These are phyloP conservation scores for Drosophila lini DNA, from an alignment of 1,140 invertebrate genomes.

Conservation along the genomic window DNA sequence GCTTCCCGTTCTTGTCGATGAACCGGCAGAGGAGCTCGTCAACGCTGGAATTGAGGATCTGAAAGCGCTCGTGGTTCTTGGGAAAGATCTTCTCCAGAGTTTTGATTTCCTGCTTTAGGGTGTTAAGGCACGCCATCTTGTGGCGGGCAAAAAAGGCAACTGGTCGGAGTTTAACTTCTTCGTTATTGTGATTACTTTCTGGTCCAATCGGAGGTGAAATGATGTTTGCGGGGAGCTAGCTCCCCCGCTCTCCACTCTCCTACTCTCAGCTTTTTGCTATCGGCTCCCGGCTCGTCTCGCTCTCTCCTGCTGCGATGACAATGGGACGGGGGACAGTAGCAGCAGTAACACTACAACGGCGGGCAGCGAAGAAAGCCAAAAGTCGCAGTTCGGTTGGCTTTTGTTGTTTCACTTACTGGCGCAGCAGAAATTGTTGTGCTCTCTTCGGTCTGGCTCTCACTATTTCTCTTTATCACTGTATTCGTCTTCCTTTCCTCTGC, in stretches of 20 bases:
- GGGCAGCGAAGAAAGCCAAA: slow-evolving; percentile 32
- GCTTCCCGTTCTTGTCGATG: slow-evolving; percentile 96
- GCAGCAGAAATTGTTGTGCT: slow-evolving; percentile 15
- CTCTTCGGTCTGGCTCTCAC: slow-evolving; percentile 16
- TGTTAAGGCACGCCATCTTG: slow-evolving; percentile 98
- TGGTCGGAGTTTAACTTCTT: slow-evolving; percentile 40
- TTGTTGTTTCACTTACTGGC: slow-evolving; percentile 23
- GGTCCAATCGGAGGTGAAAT: slow-evolving; percentile 22
- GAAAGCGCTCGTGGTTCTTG: slow-evolving; percentile 98
- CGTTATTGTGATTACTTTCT: slow-evolving; percentile 24
- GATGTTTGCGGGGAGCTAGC: slow-evolving; percentile 15
- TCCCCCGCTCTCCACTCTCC: slow-evolving; percentile 22
- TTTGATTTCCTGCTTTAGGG: slow-evolving; percentile 98
- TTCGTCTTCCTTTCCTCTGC: neutral
- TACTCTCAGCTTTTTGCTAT: neutral
- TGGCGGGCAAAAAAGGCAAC: slow-evolving; percentile 65
- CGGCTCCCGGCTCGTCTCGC: slow-evolving; percentile 7
- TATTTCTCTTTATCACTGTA: slow-evolving; percentile 7
- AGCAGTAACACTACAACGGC: slow-evolving; percentile 13
- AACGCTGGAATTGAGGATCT: slow-evolving; percentile 98
- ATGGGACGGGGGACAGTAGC: slow-evolving; percentile 11
- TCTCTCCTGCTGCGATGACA: slow-evolving; percentile 12
- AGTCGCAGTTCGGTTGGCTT: slow-evolving; percentile 15
- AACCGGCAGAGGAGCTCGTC: slow-evolving; percentile 99
- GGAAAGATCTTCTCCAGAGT: slow-evolving; percentile 97